A percentile compares a stretch with the other conserved stretches of the same genome.
Evolutionary conservation across 2,113 vertebrate genomes (phyloP).

Genomic region (Tricholaema leucomelas): DNA sequence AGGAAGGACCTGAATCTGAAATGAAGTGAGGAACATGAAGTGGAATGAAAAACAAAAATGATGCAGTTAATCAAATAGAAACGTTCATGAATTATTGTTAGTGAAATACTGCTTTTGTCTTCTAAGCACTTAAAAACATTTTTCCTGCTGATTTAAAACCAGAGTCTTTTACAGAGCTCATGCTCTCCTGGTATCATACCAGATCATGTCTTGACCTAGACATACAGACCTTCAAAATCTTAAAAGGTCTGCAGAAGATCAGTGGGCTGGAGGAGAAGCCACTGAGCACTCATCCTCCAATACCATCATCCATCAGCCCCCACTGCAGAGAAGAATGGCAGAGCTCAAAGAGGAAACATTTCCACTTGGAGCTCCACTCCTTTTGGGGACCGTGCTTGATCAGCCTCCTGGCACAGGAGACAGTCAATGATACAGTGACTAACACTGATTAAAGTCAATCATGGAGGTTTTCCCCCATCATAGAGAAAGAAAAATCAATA

Average conservation of each 20-base stretch:
- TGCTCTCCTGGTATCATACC: background rate
- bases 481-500: background rate
- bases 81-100: background rate
- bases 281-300: background rate
- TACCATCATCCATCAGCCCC: background rate
- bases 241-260: background rate
- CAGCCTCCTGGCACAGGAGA: background rate
- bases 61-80: background rate
- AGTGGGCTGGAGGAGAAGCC: background rate
- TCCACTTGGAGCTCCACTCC: background rate
- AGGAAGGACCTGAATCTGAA: conserved; percentile 91
- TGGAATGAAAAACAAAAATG: background rate
- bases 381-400: background rate
- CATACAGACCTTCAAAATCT: background rate
- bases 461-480: accelerated
- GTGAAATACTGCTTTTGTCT: background rate
- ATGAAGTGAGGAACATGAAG: background rate
- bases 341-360: background rate
- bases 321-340: background rate
- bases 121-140: background rate
- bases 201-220: background rate
- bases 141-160: background rate
- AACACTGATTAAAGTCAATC: background rate
- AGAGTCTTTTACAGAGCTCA: background rate
- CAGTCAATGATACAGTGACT: background rate